phyloP scores from a whole-genome alignment of 2,888 invertebrate species.

The Fissipunctia ypsillon region DNA sequence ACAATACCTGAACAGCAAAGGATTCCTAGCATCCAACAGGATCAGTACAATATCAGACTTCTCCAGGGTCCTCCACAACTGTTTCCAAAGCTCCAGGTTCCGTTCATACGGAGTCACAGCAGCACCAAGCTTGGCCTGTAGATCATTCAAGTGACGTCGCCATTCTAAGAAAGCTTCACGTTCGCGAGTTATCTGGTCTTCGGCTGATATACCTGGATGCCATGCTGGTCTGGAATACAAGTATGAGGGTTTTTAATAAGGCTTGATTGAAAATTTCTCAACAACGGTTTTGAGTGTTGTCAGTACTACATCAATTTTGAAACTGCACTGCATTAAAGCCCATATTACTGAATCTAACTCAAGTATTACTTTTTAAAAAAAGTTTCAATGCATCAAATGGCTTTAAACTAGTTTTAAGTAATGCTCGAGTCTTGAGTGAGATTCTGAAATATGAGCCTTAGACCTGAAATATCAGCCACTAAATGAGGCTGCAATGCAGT shows the following conservation, averaged over 20 bases:
- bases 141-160: constrained; percentile 94
- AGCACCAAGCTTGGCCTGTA: constrained; percentile 94
- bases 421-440: neutral
- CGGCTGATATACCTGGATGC: constrained; percentile 93
- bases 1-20: constrained; percentile 93
- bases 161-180: constrained; percentile 96
- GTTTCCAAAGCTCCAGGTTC: constrained; percentile 99
- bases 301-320: neutral
- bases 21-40: constrained; percentile 99
- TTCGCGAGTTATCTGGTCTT: constrained; percentile 95
- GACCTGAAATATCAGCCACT: too few relatives aligned
- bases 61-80: constrained; percentile 99
- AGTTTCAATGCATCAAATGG: neutral
- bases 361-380: neutral
- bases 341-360: neutral
- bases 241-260: neutral
- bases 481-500: neutral
- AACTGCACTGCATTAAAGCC: neutral
- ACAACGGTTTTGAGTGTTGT: neutral
- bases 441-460: neutral
- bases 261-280: neutral
- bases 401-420: neutral
- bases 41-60: constrained; percentile 97
- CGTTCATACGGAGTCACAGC: constrained; percentile 99
- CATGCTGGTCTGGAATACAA: constrained; percentile 93